Evolutionary conservation across 2,797 vertebrate genomes (phyloP).

Genomic region (Aphelocoma californica): DNA sequence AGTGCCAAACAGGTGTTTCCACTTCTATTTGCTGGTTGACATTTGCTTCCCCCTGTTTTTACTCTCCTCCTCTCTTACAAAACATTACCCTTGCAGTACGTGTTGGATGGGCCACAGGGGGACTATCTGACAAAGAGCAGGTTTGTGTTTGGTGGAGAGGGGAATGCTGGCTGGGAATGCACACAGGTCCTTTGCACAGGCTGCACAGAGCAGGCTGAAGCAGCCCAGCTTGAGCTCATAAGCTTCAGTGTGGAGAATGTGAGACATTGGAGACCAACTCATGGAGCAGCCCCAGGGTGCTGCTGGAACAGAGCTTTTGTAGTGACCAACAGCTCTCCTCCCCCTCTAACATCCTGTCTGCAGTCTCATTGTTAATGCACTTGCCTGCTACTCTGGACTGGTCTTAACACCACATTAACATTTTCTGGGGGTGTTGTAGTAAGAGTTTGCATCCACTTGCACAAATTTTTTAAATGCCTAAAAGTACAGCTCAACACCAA

Average conservation of each 20-base stretch:
- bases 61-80: neutral
- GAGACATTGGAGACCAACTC: neutral
- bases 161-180: neutral
- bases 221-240: neutral
- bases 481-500: neutral
- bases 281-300: neutral
- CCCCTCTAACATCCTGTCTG: neutral
- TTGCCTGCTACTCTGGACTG: neutral
- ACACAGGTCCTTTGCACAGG: neutral
- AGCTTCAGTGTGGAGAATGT: neutral
- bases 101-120: neutral
- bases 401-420: neutral
- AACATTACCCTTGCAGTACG: neutral
- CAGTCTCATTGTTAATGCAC: neutral
- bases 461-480: neutral
- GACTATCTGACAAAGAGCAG: neutral
- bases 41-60: neutral
- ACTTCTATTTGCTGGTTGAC: neutral
- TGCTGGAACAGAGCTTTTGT: neutral
- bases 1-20: neutral
- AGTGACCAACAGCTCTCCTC: neutral
- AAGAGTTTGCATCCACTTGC: accelerated
- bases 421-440: accelerated
- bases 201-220: neutral
- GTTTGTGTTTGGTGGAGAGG: neutral